phyloP scores from a whole-genome alignment of 2,888 invertebrate genomes.

The Hirtodrosophila confusa region DNA sequence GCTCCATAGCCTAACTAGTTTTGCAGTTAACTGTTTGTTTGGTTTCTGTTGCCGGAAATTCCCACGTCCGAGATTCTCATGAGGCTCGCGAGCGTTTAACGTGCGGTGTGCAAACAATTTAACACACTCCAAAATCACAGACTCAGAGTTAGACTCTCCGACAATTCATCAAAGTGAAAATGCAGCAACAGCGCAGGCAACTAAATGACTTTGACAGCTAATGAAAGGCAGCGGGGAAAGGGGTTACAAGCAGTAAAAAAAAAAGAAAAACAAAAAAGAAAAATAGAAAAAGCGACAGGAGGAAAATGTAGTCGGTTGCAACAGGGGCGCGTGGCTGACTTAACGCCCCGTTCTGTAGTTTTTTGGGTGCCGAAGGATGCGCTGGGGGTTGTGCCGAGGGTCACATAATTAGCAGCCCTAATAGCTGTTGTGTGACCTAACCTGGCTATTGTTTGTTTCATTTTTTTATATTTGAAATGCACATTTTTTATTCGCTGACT shows the following conservation, averaged over 20 bases:
- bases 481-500: conserved; percentile 16
- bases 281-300: conserved; percentile 9
- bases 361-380: conserved; percentile 25
- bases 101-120: conserved; percentile 63
- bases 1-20: too few species aligned
- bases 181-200: conserved; percentile 8
- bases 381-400: conserved; percentile 45
- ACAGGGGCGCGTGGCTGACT: conserved; percentile 65
- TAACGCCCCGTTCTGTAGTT: too few species aligned
- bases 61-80: conserved; percentile 55
- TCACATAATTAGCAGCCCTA: conserved; percentile 71
- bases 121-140: conserved; percentile 58
- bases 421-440: conserved; percentile 36
- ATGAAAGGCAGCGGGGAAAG: conserved; percentile 51
- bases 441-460: conserved; percentile 12
- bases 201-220: conserved; percentile 70
- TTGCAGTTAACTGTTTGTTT: too few species aligned
- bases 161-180: conserved; percentile 49
- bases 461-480: conserved; percentile 25
- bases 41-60: conserved; percentile 9
- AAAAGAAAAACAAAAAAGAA: conserved; percentile 12
- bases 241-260: conserved; percentile 36
- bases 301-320: conserved; percentile 31
- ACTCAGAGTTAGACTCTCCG: conserved; percentile 22
- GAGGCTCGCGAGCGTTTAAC: conserved; percentile 32